These are phyloP conservation scores for Aproaerema taeniolella DNA, from an alignment of 2,888 invertebrate genomes.

Conservation along the genomic window DNA sequence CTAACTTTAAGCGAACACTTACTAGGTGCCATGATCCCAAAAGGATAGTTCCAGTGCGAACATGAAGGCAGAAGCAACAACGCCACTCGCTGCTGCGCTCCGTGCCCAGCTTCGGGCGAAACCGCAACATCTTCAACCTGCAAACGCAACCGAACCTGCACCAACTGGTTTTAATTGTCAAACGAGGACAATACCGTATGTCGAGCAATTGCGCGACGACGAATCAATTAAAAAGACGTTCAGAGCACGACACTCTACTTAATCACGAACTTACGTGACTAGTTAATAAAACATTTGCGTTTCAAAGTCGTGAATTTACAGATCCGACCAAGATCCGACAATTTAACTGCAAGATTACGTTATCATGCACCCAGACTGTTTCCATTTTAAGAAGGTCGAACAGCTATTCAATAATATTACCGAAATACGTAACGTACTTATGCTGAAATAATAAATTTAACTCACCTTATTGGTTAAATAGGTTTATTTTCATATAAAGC, in stretches of 20 bases:
- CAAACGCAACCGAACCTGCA: too few species aligned
- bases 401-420: not conserved
- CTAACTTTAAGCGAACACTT: conserved; percentile 58
- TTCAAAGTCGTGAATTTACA: too few species aligned
- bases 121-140: conserved; percentile 67
- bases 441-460: too few species aligned
- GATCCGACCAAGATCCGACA: too few species aligned
- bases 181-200: not conserved
- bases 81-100: conserved; percentile 85
- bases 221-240: too few species aligned
- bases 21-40: conserved; percentile 92
- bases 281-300: too few species aligned
- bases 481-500: not conserved
- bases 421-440: too few species aligned
- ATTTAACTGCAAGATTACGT: not conserved
- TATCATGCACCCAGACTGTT: conserved; percentile 7
- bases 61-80: conserved; percentile 89
- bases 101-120: conserved; percentile 80
- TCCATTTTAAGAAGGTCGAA: conserved; percentile 1
- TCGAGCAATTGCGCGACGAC: not conserved
- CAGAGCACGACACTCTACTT: too few species aligned
- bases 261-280: too few species aligned
- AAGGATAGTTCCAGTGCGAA: conserved; percentile 87
- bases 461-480: not conserved
- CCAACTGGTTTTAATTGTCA: too few species aligned